These are phyloP conservation scores for Atractosteus spatula DNA, from an alignment of 2,113 vertebrate genomes.

Conservation along the genomic window DNA sequence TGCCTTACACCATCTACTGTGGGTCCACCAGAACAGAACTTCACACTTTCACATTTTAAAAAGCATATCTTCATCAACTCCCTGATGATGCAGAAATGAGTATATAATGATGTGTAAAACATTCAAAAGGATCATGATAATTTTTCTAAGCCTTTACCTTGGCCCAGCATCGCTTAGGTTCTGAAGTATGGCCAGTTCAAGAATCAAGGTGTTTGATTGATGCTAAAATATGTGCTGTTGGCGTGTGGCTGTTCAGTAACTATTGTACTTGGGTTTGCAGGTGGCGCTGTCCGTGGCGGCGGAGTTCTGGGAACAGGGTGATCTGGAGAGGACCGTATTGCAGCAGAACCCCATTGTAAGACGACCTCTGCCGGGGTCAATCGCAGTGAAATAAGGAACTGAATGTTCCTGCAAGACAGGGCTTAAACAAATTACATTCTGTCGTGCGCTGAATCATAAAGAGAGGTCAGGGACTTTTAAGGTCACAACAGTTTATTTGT, in stretches of 20 bases:
- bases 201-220: no score
- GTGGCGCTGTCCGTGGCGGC: conserved; percentile 72
- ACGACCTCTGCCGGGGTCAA: not conserved
- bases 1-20: conserved; percentile 5
- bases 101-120: no score
- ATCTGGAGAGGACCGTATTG: conserved; percentile 71
- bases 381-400: conserved; percentile 1
- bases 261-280: conserved; percentile 38
- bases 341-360: conserved; percentile 74
- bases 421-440: conserved; percentile 39
- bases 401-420: conserved; percentile 36
- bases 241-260: not conserved
- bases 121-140: no score
- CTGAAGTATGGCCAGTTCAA: no score
- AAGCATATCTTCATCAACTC: no score
- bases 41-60: no score
- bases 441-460: conserved; percentile 55
- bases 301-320: conserved; percentile 80
- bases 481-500: no score
- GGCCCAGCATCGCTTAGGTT: no score
- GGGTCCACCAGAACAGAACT: not conserved
- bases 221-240: not conserved
- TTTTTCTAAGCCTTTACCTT: no score
- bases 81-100: no score
- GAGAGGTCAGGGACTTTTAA: conserved; percentile 31